Percentiles rank a stretch among this genome's conserved stretches.
Conservation (phyloP, 2,113 vertebrate genomes). For the Ascaphus truei region DNA sequence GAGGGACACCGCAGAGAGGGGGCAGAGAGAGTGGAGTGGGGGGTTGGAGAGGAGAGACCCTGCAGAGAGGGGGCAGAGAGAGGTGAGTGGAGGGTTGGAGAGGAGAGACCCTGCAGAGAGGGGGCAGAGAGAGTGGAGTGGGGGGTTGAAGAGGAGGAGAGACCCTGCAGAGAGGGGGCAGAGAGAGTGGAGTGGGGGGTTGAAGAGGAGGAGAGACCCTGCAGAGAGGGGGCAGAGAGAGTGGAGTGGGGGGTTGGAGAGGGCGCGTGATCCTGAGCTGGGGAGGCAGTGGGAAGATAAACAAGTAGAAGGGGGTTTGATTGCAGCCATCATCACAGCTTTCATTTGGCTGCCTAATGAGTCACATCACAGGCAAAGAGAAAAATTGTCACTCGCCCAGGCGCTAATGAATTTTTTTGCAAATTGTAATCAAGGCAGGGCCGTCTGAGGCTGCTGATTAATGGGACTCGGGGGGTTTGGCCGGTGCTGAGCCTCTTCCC, state of each 20-base stretch:
- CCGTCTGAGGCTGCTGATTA: constrained; percentile 86
- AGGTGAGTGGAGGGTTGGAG: no score
- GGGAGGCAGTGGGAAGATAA: constrained; percentile 68
- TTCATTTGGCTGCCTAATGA: constrained; percentile 85
- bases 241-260: constrained; percentile 34
- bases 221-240: constrained; percentile 35
- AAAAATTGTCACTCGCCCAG: constrained; percentile 85
- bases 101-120: neutral
- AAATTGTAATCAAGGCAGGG: constrained; percentile 95
- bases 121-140: neutral
- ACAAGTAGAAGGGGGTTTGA: constrained; percentile 71
- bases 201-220: no score
- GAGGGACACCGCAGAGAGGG: neutral
- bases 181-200: neutral
- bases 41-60: neutral
- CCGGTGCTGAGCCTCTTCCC: constrained; percentile 75
- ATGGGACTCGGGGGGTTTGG: constrained; percentile 82
- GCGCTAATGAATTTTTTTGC: constrained; percentile 92
- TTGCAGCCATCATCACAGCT: constrained; percentile 73
- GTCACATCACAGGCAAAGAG: constrained; percentile 77
- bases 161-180: neutral
- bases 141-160: neutral
- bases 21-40: neutral
- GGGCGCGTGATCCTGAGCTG: constrained; percentile 44
- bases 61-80: neutral